Conservation (phyloP, 2,797 vertebrate species). For the Falco berigora region DNA sequence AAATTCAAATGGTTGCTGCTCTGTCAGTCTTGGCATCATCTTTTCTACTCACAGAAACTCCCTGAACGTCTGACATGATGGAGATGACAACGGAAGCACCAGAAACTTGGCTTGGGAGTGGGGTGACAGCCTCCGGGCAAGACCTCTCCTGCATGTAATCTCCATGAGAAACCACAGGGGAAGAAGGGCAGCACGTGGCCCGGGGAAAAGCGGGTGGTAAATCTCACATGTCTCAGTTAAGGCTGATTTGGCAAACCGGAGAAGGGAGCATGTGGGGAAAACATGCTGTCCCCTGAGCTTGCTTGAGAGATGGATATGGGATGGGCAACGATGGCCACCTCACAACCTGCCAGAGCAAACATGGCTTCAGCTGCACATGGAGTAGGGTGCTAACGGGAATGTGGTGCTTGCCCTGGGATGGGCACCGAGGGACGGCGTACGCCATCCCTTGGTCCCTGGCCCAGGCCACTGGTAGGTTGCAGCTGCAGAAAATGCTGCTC, state of each 20-base stretch:
- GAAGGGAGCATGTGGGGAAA: not conserved
- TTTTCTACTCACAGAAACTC: not conserved
- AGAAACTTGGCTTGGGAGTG: not conserved
- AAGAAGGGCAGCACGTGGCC: not conserved
- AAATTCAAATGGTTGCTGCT: not conserved
- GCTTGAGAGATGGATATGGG: fast-evolving
- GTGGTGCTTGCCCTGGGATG: not conserved
- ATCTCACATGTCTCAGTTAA: not conserved
- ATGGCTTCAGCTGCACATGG: not conserved
- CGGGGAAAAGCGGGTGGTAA: not conserved
- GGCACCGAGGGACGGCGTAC: not conserved
- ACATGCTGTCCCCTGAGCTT: not conserved
- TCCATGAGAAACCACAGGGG: not conserved
- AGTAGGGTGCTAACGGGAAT: not conserved
- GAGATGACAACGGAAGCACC: not conserved
- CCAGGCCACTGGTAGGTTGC: not conserved
- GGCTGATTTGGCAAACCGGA: not conserved
- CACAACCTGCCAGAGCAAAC: not conserved
- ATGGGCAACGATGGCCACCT: not conserved
- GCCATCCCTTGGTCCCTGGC: not conserved
- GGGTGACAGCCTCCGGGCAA: not conserved
- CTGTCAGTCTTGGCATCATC: not conserved
- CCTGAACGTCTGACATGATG: not conserved
- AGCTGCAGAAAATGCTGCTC: not conserved
- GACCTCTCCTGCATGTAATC: not conserved